Conservation (phyloP, 2,888 invertebrate genomes). For the Leptothorax acervorum region DNA sequence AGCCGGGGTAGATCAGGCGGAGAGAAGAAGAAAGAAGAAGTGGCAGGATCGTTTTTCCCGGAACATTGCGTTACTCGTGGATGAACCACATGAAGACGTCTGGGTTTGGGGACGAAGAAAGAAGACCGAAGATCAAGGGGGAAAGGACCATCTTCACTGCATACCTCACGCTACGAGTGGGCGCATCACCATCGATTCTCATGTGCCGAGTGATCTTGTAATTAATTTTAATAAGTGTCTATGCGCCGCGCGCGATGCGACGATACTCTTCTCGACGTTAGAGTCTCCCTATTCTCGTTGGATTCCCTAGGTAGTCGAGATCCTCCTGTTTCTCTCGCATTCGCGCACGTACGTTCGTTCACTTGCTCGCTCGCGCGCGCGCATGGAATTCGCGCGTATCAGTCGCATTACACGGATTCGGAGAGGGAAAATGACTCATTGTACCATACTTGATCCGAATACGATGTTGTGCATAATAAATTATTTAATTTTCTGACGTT, state of each 20-base stretch:
- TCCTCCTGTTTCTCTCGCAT: neutral
- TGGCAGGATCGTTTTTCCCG: neutral
- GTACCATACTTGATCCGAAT: slow-evolving; percentile 64
- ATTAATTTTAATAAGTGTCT: slow-evolving; percentile 37
- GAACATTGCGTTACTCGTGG: neutral
- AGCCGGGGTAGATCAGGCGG: neutral
- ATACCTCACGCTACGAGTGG: neutral
- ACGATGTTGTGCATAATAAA: slow-evolving; percentile 77
- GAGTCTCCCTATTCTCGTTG: neutral
- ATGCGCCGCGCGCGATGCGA: slow-evolving; percentile 1
- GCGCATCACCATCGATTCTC: slow-evolving; percentile 5
- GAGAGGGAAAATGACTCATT: slow-evolving; percentile 61
- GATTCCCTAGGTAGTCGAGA: neutral
- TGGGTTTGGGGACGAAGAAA: slow-evolving; percentile 1
- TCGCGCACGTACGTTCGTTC: neutral
- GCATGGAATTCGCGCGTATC: neutral
- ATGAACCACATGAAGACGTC: neutral
- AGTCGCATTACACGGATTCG: slow-evolving; percentile 19
- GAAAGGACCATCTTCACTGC: neutral
- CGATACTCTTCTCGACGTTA: slow-evolving; percentile 6
- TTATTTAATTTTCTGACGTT: slow-evolving; percentile 75
- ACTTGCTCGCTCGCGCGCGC: neutral
- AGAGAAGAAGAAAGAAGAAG: slow-evolving; percentile 6
- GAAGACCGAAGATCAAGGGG: slow-evolving; percentile 11
- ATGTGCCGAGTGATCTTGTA: slow-evolving; percentile 66